Conservation (phyloP, 2,113 vertebrate species). For the Pogonocichla stellata region DNA sequence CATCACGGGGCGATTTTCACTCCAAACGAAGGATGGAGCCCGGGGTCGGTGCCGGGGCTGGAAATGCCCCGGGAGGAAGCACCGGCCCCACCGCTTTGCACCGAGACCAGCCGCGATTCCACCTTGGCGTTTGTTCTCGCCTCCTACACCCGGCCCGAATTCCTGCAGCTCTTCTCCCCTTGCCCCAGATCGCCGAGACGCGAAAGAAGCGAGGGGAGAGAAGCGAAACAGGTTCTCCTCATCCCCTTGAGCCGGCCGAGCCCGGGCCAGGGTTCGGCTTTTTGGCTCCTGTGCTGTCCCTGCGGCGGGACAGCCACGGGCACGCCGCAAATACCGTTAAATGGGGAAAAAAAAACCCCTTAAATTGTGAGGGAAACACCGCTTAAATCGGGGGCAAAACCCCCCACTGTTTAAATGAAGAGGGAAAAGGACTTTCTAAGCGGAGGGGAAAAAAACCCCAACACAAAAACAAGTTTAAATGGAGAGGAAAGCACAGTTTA, state of each 20-base stretch:
- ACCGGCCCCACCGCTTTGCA: fast-evolving
- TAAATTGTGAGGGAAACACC: neutral
- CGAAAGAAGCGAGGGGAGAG: neutral
- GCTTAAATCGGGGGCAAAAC: fast-evolving
- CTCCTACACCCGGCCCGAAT: neutral
- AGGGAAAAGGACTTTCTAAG: fast-evolving
- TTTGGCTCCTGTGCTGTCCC: neutral
- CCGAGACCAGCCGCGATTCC: neutral
- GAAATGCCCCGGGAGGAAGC: neutral
- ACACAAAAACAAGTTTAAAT: neutral
- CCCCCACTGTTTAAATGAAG: neutral
- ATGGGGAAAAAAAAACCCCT: fast-evolving
- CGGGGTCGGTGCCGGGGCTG: neutral
- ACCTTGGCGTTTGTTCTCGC: neutral
- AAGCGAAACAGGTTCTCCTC: neutral
- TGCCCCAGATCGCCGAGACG: neutral
- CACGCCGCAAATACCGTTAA: neutral
- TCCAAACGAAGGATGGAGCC: neutral
- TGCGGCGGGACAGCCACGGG: neutral
- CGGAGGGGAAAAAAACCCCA: fast-evolving
- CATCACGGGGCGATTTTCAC: neutral
- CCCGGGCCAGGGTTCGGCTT: fast-evolving
- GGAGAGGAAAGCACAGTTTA: neutral
- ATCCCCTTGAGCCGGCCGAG: neutral
- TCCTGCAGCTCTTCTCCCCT: neutral